These are phyloP conservation scores for Zeus faber DNA, from an alignment of 2,113 vertebrate species.

Conservation along the genomic window DNA sequence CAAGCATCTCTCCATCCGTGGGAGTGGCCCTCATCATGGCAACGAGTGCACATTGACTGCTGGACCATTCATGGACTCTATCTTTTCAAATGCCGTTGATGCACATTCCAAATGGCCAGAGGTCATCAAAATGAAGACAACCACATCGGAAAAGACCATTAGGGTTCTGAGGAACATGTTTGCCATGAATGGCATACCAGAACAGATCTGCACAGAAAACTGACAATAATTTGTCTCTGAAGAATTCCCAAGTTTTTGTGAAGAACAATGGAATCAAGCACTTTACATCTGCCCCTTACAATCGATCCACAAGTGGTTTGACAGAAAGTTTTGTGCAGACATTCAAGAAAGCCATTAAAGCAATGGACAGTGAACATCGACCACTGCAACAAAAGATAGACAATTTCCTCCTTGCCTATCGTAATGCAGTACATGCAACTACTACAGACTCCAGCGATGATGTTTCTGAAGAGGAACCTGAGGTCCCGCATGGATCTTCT, in stretches of 20 bases:
- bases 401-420: slow-evolving; percentile 6
- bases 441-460: not conserved
- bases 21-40: too few species aligned
- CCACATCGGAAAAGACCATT: slow-evolving; percentile 4
- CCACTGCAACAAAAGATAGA: slow-evolving; percentile 9
- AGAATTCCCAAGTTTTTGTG: not conserved
- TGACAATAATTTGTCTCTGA: not conserved
- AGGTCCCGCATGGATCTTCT: not conserved
- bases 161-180: slow-evolving; percentile 10
- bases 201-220: too few species aligned
- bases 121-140: slow-evolving; percentile 13
- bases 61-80: too few species aligned
- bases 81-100: too few species aligned
- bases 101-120: slow-evolving; percentile 26
- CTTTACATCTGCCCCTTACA: not conserved
- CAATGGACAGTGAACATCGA: slow-evolving; percentile 4
- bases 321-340: not conserved
- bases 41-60: too few species aligned
- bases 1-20: too few species aligned
- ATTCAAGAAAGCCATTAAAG: slow-evolving; percentile 13
- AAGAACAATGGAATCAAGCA: not conserved
- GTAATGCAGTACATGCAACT: not conserved
- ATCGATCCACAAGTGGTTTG: not conserved
- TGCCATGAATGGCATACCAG: slow-evolving; percentile 14
- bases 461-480: not conserved